These are phyloP conservation scores for Corynorhinus townsendii DNA, from an alignment of 2,113 vertebrate genomes.

Conservation along the genomic window DNA sequence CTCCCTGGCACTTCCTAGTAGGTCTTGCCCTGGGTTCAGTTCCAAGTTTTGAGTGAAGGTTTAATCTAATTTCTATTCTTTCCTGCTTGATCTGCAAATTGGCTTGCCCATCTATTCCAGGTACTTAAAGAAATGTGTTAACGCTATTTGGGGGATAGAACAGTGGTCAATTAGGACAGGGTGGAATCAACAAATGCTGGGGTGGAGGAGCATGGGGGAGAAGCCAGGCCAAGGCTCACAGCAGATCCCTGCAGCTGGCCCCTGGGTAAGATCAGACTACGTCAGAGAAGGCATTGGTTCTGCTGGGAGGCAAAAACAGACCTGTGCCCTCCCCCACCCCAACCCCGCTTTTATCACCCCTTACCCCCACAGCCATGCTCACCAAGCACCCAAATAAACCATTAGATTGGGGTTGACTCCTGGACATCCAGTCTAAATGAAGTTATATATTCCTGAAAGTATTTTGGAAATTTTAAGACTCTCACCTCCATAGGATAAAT, in stretches of 20 bases:
- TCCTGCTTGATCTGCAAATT: constrained; percentile 46
- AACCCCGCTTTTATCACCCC: neutral
- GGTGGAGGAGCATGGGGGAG: neutral
- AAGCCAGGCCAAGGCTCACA: neutral
- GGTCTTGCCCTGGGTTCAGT: constrained; percentile 5
- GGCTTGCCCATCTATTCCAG: neutral
- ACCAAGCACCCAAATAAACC: neutral
- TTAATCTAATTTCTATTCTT: constrained; percentile 51
- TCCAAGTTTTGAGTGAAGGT: constrained; percentile 21
- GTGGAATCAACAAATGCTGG: neutral
- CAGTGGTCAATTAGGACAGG: neutral
- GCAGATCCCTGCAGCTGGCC: neutral
- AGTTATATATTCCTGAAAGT: neutral
- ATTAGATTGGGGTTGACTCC: neutral
- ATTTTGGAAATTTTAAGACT: neutral
- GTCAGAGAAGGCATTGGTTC: neutral
- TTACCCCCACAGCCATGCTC: neutral
- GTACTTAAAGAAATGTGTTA: constrained; percentile 33
- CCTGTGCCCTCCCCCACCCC: neutral
- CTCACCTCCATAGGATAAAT: neutral
- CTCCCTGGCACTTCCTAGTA: neutral
- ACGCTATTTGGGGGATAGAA: neutral
- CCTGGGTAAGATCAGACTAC: neutral
- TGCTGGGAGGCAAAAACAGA: neutral
- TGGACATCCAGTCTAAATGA: constrained; percentile 1